A percentile compares a stretch with the other conserved stretches of the same genome.
Evolutionary conservation across 2,797 vertebrate genomes (phyloP).

Genomic region (Esox masquinongy): DNA sequence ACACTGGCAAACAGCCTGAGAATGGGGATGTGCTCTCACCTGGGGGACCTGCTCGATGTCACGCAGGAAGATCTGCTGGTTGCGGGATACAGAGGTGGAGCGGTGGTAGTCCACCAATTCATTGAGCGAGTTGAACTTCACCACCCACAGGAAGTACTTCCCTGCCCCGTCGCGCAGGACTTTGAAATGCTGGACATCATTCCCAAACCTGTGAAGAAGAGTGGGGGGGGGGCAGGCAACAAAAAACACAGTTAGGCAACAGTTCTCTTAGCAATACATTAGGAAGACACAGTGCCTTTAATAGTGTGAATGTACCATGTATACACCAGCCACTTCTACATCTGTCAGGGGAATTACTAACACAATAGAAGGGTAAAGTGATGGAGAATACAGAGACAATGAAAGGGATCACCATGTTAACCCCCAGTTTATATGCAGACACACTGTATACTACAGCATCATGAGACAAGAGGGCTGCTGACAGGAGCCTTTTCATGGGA

Average conservation of each 20-base stretch:
- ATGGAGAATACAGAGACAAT: constrained; percentile 7
- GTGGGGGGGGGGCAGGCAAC: neutral
- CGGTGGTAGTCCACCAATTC: constrained; percentile 99
- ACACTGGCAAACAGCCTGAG: neutral
- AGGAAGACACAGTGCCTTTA: neutral
- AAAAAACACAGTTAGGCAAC: neutral
- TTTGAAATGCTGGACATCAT: constrained; percentile 98
- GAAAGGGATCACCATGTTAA: constrained; percentile 32
- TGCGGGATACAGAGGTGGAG: constrained; percentile 96
- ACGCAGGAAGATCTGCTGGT: constrained; percentile 98
- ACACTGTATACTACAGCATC: constrained; percentile 4
- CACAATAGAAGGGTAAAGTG: neutral
- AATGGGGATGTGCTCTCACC: constrained; percentile 70
- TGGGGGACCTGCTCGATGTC: constrained; percentile 98
- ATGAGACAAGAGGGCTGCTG: neutral
- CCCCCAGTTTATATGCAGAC: constrained; percentile 36
- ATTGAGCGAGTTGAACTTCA: constrained; percentile 98
- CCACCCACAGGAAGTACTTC: constrained; percentile 99
- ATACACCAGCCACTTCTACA: constrained; percentile 8
- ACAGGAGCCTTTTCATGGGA: constrained; percentile 5
- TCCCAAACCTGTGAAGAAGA: constrained; percentile 85
- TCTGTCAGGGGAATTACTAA: constrained; percentile 3
- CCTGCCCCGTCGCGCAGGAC: constrained; percentile 97
- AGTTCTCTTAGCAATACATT: neutral
- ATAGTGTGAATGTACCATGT: neutral